Percentiles rank a stretch among this genome's conserved stretches.
These are phyloP conservation scores for Bellardia pandia DNA, from an alignment of 2,888 invertebrate species.

Conservation along the genomic window DNA sequence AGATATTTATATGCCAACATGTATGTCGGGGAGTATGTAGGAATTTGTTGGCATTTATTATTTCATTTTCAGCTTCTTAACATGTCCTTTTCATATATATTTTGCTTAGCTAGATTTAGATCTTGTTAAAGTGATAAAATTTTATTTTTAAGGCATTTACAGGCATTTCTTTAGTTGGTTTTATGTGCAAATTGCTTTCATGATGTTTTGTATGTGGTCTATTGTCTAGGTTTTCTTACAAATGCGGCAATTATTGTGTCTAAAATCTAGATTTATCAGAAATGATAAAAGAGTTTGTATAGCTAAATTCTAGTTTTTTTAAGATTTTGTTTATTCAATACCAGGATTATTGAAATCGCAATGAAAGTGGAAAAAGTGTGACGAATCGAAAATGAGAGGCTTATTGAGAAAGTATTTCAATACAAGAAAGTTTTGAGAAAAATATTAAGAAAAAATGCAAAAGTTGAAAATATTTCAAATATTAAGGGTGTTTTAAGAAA, in stretches of 20 bases:
- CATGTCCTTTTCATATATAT: constrained; percentile 16
- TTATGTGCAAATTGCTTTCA: not conserved
- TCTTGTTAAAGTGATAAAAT: constrained; percentile 25
- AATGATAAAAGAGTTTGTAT: constrained; percentile 13
- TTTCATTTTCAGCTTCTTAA: constrained; percentile 19
- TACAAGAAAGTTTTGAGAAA: no score
- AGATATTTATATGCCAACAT: not conserved
- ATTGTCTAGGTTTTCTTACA: not conserved
- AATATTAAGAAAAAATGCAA: no score
- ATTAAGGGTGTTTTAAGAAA: no score
- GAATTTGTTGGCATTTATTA: not conserved
- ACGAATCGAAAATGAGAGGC: constrained; percentile 20
- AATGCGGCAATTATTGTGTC: constrained; percentile 22
- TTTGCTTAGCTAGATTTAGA: constrained; percentile 31
- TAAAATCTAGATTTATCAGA: constrained; percentile 20
- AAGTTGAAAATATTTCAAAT: no score
- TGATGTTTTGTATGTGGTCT: not conserved
- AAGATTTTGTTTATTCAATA: constrained; percentile 7
- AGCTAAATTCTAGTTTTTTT: not conserved
- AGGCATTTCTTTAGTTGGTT: not conserved
- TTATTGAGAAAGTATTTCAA: not conserved
- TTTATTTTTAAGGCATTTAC: no score
- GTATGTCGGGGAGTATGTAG: not conserved
- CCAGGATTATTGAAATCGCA: not conserved
- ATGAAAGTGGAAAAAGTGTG: not conserved